phyloP scores from a whole-genome alignment of 2,797 vertebrate species.

The Xenentodon cancila region DNA sequence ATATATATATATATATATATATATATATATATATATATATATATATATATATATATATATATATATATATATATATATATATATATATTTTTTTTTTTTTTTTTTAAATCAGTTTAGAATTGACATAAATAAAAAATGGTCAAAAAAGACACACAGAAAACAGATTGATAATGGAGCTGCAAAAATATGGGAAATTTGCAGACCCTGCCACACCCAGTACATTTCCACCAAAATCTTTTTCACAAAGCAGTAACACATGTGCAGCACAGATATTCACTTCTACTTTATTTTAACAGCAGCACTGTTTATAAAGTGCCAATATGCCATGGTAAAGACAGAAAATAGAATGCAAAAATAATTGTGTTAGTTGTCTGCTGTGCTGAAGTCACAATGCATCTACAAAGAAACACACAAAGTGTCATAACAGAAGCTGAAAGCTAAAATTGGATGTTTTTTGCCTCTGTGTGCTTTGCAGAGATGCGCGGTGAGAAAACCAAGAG shows the following conservation, averaged over 20 bases:
- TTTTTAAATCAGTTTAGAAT: no score
- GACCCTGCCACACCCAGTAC: no score
- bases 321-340: slow-evolving; percentile 16
- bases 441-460: slow-evolving; percentile 38
- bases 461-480: slow-evolving; percentile 76
- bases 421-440: slow-evolving; percentile 31
- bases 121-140: no score
- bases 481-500: slow-evolving; percentile 90
- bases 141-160: no score
- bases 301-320: slow-evolving; percentile 33
- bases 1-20: no score
- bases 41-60: no score
- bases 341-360: slow-evolving; percentile 34
- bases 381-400: slow-evolving; percentile 19
- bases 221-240: neutral
- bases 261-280: slow-evolving; percentile 17
- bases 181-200: no score
- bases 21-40: no score
- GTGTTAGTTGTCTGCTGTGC: slow-evolving; percentile 5
- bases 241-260: slow-evolving; percentile 19
- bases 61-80: no score
- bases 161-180: no score
- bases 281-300: slow-evolving; percentile 35
- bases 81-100: no score
- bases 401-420: slow-evolving; percentile 43